Percentiles rank a stretch among this genome's conserved stretches.
phyloP scores from a whole-genome alignment of 2,113 vertebrate genomes.

The Heterotilapia buettikoferi region DNA sequence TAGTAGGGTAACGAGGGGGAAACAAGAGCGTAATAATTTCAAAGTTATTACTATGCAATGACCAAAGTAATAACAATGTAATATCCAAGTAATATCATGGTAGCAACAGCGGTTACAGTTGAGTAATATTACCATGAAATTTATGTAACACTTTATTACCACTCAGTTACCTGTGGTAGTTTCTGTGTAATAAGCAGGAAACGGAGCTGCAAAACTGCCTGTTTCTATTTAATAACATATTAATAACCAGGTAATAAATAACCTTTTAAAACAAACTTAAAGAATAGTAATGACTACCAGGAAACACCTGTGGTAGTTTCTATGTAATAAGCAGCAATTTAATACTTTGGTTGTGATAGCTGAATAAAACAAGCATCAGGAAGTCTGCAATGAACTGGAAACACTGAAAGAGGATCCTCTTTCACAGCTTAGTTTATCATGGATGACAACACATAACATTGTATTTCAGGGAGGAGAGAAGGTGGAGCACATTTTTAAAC shows the following conservation, averaged over 20 bases:
- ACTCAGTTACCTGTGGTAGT: not conserved
- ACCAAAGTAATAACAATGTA: not conserved
- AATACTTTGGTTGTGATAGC: not conserved
- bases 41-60: not conserved
- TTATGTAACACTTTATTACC: not conserved
- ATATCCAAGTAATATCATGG: not conserved
- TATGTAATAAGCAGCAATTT: not conserved
- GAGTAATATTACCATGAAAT: not conserved
- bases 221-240: not conserved
- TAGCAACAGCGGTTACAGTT: not conserved
- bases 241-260: not conserved
- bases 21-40: not conserved
- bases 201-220: rapidly evolving
- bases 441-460: not conserved
- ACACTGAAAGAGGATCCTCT: not conserved
- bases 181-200: not conserved
- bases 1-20: not conserved
- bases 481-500: not conserved
- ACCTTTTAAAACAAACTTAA: not conserved
- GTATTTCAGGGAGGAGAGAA: not conserved
- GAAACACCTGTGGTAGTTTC: not conserved
- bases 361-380: not conserved
- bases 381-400: not conserved
- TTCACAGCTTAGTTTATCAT: not conserved
- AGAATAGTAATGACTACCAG: not conserved